Evolutionary conservation across 2,113 vertebrate species (phyloP).

Genomic region (Protobothrops mucrosquamatus): DNA sequence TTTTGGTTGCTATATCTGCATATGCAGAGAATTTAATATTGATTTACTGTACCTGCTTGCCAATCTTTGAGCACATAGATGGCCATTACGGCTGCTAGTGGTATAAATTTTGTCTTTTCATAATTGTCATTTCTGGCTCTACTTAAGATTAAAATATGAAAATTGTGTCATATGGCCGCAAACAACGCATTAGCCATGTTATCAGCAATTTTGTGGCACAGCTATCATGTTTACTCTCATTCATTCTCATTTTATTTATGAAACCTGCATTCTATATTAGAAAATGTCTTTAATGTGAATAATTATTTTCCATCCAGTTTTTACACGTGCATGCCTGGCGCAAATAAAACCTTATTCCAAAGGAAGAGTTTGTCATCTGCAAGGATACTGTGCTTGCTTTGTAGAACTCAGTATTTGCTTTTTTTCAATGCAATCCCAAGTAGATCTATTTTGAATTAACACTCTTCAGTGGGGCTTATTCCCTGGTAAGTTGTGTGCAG

Average conservation of each 20-base stretch:
- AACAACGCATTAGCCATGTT: slow-evolving; percentile 62
- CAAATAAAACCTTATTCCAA: slow-evolving; percentile 60
- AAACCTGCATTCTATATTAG: slow-evolving; percentile 56
- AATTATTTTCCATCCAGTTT: slow-evolving; percentile 43
- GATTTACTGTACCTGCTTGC: slow-evolving; percentile 74
- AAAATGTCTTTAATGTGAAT: slow-evolving; percentile 53
- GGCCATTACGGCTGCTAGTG: slow-evolving; percentile 77
- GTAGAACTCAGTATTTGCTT: slow-evolving; percentile 17
- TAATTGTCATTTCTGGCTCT: slow-evolving; percentile 78
- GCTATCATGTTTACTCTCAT: slow-evolving; percentile 53
- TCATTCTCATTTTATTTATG: slow-evolving; percentile 64
- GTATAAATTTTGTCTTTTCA: slow-evolving; percentile 77
- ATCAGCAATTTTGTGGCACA: slow-evolving; percentile 56
- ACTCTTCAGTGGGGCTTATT: neutral
- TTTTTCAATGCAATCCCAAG: neutral
- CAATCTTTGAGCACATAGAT: slow-evolving; percentile 64
- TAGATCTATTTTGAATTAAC: neutral
- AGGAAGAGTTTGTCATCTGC: slow-evolving; percentile 42
- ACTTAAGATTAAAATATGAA: slow-evolving; percentile 81
- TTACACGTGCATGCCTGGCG: neutral
- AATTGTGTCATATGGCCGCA: slow-evolving; percentile 65
- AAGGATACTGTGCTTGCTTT: neutral
- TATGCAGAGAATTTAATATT: slow-evolving; percentile 74
- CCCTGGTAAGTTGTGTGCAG: neutral
- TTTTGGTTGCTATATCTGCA: slow-evolving; percentile 67